Conservation (phyloP, 2,797 vertebrate genomes). For the Fundulus diaphanus region DNA sequence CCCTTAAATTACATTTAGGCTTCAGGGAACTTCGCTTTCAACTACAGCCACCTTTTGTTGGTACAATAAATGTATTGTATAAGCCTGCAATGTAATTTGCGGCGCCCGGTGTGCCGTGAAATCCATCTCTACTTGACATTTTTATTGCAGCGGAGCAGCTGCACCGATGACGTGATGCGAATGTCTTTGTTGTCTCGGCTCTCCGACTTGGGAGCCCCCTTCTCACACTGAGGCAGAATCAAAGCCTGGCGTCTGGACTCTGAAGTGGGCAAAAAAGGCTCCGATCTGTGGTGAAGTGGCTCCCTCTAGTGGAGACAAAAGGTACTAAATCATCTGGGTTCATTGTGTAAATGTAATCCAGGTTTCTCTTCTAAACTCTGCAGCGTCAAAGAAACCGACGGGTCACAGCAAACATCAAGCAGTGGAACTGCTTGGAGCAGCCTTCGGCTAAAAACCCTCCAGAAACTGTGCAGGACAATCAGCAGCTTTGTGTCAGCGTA, state of each 20-base stretch:
- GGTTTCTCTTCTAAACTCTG: background rate
- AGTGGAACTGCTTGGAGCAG: background rate
- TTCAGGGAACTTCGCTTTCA: constrained; percentile 1
- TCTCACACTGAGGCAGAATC: constrained; percentile 26
- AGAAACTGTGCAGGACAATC: background rate
- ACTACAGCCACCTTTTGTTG: background rate
- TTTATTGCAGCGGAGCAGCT: constrained; percentile 45
- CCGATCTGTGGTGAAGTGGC: constrained; percentile 22
- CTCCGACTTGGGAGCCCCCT: constrained; percentile 3
- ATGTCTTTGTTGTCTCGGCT: constrained; percentile 47
- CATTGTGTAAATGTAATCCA: too few species aligned
- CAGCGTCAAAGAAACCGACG: too few species aligned
- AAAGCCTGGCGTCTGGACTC: constrained; percentile 12
- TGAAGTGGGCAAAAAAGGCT: background rate
- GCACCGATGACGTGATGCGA: constrained; percentile 58
- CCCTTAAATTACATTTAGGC: background rate
- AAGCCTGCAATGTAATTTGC: background rate
- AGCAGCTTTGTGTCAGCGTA: background rate
- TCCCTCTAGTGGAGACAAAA: constrained; percentile 47
- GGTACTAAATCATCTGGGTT: background rate
- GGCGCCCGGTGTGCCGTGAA: background rate
- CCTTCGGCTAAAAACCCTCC: background rate
- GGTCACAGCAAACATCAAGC: background rate
- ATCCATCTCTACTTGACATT: constrained; percentile 13
- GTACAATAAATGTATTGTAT: background rate